Base-by-base conservation (phyloP, 2,888 invertebrate genomes). In the Oligia latruncula region DNA sequence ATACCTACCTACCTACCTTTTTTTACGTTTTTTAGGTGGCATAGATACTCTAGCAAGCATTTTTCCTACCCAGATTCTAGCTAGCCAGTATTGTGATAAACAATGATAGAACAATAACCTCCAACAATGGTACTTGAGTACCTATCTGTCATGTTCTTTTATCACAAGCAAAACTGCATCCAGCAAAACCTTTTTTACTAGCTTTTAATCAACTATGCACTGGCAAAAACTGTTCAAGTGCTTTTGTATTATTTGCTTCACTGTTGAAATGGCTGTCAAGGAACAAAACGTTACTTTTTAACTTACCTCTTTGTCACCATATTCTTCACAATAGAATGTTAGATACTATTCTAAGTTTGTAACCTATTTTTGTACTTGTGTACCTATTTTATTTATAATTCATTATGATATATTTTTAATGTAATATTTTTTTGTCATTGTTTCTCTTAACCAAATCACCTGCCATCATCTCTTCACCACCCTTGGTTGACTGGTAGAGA, bases 21-120 rank as follows among this genome's bases (percentile, higher is more conserved):
- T 15, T 23, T 35, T 20, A 20, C 1, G 8, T 43, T 23, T 43
- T 23, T 9, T n/a, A 49, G 4, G 4, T 40, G 6, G 0, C 13
- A 62, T n/a, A 15, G 8, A 49, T 35, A 58, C 0, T 76, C n/a
- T 46, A 4, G 4, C 4, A 58, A 46, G 5, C 68, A 29, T 23
- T 55, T 46, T 40, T 43, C 46, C 2, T 49, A n/a, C 6, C 75
- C 15, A 40, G 11, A 52, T 20, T 15, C 15, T 64, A 15, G 20
- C 9, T 40, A 8, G 4, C 23, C 43, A 46, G n/a, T 70, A 79
- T 78, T 4, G 13, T 78, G 40, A 3, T 55, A 68, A n/a, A 62
- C 60, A 77, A 84, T 84, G 64, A 43, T 58, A 79, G 49, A 78
- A 43, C 55, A 70, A 58, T 46, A 78, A 67, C n/a, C 62, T 23